phyloP scores from a whole-genome alignment of 2,797 vertebrate species.

The Zalophus californianus region DNA sequence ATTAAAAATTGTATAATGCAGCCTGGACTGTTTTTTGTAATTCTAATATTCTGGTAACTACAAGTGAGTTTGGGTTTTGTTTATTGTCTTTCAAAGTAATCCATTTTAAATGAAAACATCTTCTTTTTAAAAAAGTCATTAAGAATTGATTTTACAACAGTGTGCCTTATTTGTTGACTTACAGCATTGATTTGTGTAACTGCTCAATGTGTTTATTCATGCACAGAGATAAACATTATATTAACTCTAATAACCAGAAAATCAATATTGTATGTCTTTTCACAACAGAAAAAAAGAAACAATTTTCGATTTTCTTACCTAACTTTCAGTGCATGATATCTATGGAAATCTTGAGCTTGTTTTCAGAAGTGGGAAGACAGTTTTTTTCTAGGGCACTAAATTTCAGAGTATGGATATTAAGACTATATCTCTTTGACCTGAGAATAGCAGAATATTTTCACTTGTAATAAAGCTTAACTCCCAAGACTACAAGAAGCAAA shows the following conservation, averaged over 20 bases:
- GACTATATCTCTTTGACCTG: conserved; percentile 10
- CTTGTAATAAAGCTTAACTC: conserved; percentile 1
- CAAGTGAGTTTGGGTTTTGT: conserved; percentile 54
- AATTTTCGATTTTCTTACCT: conserved; percentile 34
- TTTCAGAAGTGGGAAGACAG: background rate
- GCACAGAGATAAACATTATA: background rate
- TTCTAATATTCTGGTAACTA: background rate
- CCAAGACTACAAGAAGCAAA: background rate
- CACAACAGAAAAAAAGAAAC: background rate
- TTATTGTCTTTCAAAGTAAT: conserved; percentile 52
- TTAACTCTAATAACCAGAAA: background rate
- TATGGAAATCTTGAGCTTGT: background rate
- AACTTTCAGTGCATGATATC: background rate
- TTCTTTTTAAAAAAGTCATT: background rate
- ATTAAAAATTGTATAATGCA: conserved; percentile 9
- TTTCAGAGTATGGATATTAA: background rate
- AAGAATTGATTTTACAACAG: conserved; percentile 17
- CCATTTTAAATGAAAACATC: conserved; percentile 53
- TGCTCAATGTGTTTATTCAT: background rate
- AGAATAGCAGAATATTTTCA: conserved; percentile 49
- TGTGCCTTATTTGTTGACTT: background rate
- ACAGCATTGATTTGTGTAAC: background rate
- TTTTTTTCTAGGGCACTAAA: background rate
- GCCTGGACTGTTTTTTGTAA: background rate
- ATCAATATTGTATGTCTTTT: background rate